These are phyloP conservation scores for Leptinotarsa tumamoca DNA, from an alignment of 2,888 invertebrate genomes.

Conservation along the genomic window DNA sequence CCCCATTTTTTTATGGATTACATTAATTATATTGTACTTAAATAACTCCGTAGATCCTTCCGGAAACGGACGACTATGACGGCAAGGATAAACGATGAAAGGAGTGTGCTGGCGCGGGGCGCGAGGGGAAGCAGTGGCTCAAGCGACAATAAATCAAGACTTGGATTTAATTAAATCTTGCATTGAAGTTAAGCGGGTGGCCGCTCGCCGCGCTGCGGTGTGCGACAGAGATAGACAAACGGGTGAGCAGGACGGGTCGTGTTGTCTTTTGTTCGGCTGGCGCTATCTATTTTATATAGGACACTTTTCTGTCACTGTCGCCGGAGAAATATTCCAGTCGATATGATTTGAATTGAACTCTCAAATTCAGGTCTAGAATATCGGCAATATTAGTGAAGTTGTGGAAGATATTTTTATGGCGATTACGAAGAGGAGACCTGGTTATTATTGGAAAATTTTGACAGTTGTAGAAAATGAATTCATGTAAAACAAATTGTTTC, in stretches of 20 bases:
- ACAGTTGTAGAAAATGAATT: too few relatives aligned
- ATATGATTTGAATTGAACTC: background rate
- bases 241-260: constrained; percentile 30
- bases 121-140: constrained; percentile 50
- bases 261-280: constrained; percentile 38
- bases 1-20: too few relatives aligned
- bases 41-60: background rate
- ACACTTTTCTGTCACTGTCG: constrained; percentile 12
- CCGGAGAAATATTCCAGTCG: background rate
- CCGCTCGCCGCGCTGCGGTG: constrained; percentile 67
- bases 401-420: too few relatives aligned
- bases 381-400: too few relatives aligned
- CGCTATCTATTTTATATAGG: constrained; percentile 10
- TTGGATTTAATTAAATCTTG: constrained; percentile 71
- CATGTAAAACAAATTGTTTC: too few relatives aligned
- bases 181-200: constrained; percentile 69
- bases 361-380: background rate
- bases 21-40: too few relatives aligned
- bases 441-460: too few relatives aligned
- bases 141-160: constrained; percentile 70
- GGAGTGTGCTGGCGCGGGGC: constrained; percentile 41
- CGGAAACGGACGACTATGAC: constrained; percentile 22
- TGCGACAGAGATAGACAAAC: constrained; percentile 53
- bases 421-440: too few relatives aligned
- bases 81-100: constrained; percentile 52